These are phyloP conservation scores for Tor tambroides DNA, from an alignment of 2,113 vertebrate species.

Conservation along the genomic window DNA sequence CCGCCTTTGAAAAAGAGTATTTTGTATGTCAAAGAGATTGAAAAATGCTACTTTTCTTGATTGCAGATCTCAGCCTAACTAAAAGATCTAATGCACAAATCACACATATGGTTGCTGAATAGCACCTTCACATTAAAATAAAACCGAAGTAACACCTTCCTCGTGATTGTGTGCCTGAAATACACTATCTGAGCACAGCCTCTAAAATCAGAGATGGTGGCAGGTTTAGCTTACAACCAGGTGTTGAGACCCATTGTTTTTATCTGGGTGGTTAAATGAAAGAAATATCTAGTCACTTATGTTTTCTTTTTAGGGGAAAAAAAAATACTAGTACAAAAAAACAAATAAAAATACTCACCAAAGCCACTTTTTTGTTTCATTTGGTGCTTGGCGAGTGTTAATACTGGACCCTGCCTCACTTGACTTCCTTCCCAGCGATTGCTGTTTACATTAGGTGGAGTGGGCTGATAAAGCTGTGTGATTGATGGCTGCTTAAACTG, in stretches of 20 bases:
- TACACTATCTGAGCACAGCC: neutral
- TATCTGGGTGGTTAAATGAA: too few relatives aligned
- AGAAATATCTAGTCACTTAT: too few relatives aligned
- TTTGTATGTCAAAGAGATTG: neutral
- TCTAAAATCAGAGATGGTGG: neutral
- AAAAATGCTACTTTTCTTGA: neutral
- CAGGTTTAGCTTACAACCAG: neutral
- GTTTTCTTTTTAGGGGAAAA: too few relatives aligned
- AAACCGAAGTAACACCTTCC: neutral
- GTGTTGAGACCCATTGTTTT: too few relatives aligned
- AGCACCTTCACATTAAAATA: neutral
- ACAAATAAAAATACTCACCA: neutral
- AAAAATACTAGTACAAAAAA: neutral
- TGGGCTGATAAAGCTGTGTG: conserved; percentile 18
- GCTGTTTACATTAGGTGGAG: conserved; percentile 19
- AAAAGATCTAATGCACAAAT: neutral
- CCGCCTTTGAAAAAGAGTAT: neutral
- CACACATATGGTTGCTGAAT: neutral
- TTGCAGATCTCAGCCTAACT: neutral
- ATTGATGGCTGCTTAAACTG: conserved; percentile 16
- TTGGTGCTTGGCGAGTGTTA: neutral
- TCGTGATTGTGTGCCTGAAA: neutral
- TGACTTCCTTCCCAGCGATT: neutral
- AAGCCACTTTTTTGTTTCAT: neutral
- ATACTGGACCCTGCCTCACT: neutral